These are phyloP conservation scores for Dinoponera quadriceps DNA, from an alignment of 1,140 invertebrate species.

Conservation along the genomic window DNA sequence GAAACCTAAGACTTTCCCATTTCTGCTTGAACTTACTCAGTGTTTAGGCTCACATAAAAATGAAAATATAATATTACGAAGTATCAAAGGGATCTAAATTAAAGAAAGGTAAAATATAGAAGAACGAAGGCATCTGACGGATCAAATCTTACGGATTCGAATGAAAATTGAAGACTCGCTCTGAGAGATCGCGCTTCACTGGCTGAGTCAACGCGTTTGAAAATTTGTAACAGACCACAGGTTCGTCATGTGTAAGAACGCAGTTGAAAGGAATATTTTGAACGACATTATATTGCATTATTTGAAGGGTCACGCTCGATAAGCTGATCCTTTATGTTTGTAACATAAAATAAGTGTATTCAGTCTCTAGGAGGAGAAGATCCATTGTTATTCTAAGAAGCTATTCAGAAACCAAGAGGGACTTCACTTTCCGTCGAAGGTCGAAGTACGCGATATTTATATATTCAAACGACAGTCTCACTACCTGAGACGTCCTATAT, in stretches of 20 bases:
- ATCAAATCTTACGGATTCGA: too few relatives aligned
- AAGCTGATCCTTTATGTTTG: constrained; percentile 14
- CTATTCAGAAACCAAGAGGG: background rate
- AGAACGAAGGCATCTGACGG: too few relatives aligned
- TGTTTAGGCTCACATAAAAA: background rate
- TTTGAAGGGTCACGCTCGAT: constrained; percentile 1
- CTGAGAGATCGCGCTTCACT: background rate
- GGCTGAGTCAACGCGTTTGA: background rate
- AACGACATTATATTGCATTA: background rate
- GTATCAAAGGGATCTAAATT: too few relatives aligned
- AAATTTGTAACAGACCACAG: background rate
- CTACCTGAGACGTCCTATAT: background rate
- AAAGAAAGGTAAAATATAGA: too few relatives aligned
- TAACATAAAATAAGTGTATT: constrained; percentile 31
- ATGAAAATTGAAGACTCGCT: background rate
- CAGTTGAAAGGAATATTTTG: too few relatives aligned
- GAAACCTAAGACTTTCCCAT: background rate
- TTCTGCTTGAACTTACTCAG: background rate
- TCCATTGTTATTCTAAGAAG: constrained; percentile 31
- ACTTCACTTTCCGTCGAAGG: constrained; percentile 43
- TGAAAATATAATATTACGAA: background rate
- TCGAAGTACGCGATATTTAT: constrained; percentile 23
- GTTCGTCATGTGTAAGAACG: background rate
- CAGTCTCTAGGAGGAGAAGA: constrained; percentile 38
- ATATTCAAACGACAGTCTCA: constrained; percentile 29